These are phyloP conservation scores for Hemibates koningsi DNA, from an alignment of 2,113 vertebrate genomes.

Conservation along the genomic window DNA sequence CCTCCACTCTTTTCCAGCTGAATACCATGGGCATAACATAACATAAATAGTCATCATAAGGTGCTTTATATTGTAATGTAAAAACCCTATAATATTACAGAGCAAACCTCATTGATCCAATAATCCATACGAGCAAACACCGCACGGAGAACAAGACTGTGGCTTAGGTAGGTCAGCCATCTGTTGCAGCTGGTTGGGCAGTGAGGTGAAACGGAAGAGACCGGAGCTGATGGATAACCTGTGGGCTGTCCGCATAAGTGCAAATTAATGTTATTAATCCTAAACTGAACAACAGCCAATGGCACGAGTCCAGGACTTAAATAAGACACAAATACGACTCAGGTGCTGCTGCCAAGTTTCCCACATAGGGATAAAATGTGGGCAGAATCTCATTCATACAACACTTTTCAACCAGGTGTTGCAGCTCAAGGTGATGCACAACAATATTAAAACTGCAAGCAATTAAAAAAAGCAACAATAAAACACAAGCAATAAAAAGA, in stretches of 20 bases:
- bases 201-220: not conserved
- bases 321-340: not conserved
- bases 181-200: not conserved
- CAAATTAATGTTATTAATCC: not conserved
- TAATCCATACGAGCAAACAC: not conserved
- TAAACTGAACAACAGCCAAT: not conserved
- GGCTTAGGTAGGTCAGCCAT: not conserved
- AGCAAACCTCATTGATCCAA: not conserved
- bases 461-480: not conserved
- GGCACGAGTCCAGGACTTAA: not conserved
- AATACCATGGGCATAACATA: not conserved
- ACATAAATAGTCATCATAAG: not conserved
- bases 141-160: not conserved
- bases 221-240: not conserved
- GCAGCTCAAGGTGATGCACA: not conserved
- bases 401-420: not conserved
- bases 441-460: not conserved
- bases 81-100: not conserved
- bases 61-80: not conserved
- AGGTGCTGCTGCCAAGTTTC: not conserved
- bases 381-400: not conserved
- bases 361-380: not conserved
- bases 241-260: not conserved
- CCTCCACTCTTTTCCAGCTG: not conserved
- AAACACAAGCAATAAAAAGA: not conserved